phyloP scores from a whole-genome alignment of 2,888 invertebrate genomes.

The Prosapia bicincta region DNA sequence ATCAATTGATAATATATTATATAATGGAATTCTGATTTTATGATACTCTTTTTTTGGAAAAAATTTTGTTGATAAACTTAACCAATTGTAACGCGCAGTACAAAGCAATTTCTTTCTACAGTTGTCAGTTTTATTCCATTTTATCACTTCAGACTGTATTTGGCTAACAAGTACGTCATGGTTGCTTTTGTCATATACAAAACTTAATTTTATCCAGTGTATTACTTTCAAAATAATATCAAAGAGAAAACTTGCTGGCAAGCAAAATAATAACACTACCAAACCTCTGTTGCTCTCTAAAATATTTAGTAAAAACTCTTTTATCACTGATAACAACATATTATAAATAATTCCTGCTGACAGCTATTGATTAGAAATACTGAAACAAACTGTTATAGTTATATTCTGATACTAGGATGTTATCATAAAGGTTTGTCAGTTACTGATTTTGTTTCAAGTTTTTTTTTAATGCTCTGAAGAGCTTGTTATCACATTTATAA shows the following conservation, averaged over 20 bases:
- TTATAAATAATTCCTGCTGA: too few relatives aligned
- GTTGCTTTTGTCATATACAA: background rate
- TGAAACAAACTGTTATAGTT: too few relatives aligned
- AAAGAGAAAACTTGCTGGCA: conserved; percentile 18
- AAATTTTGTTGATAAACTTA: conserved; percentile 63
- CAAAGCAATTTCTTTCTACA: conserved; percentile 55
- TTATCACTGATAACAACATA: background rate
- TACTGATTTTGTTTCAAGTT: background rate
- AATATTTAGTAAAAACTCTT: background rate
- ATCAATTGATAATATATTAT: conserved; percentile 58
- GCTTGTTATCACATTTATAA: too few relatives aligned
- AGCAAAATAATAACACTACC: conserved; percentile 16
- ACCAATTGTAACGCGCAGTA: conserved; percentile 67
- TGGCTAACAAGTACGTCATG: conserved; percentile 45
- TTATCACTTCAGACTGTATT: conserved; percentile 53
- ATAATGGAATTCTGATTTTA: conserved; percentile 58
- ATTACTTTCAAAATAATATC: background rate
- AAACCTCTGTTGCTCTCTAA: conserved; percentile 8
- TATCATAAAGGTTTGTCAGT: background rate
- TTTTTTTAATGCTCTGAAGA: too few relatives aligned
- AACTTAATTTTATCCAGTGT: background rate
- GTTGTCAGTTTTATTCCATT: conserved; percentile 53
- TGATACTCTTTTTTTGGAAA: conserved; percentile 61
- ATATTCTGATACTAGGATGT: background rate
- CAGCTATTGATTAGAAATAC: too few relatives aligned